These are phyloP conservation scores for Teleogryllus occipitalis DNA, from an alignment of 1,140 invertebrate genomes.

Conservation along the genomic window DNA sequence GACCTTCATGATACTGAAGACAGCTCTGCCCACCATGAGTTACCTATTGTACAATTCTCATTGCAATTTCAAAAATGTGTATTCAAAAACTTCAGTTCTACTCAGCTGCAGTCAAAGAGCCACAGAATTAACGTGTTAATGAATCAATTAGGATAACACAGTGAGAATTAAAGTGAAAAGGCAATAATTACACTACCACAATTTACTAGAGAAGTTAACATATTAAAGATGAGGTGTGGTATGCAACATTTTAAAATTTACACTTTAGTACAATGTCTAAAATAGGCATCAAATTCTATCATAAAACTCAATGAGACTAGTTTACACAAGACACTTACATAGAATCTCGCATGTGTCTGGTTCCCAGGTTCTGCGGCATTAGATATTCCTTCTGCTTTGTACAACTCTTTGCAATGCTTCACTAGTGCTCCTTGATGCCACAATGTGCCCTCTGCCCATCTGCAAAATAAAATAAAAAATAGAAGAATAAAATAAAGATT, in stretches of 20 bases:
- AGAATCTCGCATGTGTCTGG: conserved; percentile 68
- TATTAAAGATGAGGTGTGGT: not conserved
- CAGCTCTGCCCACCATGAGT: no score
- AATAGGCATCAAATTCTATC: not conserved
- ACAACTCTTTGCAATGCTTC: conserved; percentile 67
- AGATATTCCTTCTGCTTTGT: conserved; percentile 63
- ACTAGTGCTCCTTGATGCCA: conserved; percentile 75
- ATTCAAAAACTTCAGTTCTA: no score
- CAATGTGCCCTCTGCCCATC: conserved; percentile 63
- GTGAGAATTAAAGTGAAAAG: no score
- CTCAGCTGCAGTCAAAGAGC: no score
- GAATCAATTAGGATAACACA: no score
- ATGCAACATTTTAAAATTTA: not conserved
- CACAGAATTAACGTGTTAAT: no score
- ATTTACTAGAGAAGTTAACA: no score
- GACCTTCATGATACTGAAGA: no score
- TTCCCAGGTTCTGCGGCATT: conserved; percentile 73
- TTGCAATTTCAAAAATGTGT: no score
- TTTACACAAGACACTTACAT: conserved; percentile 54
- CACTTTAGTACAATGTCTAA: not conserved
- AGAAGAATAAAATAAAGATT: not conserved
- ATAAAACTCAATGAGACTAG: not conserved
- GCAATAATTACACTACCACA: no score
- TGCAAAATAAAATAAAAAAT: conserved; percentile 28
- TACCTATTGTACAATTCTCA: no score